Percentiles rank a stretch among this genome's conserved stretches.
Evolutionary conservation across 1,140 invertebrate species (phyloP).

Genomic region (Lucilia cuprina): DNA sequence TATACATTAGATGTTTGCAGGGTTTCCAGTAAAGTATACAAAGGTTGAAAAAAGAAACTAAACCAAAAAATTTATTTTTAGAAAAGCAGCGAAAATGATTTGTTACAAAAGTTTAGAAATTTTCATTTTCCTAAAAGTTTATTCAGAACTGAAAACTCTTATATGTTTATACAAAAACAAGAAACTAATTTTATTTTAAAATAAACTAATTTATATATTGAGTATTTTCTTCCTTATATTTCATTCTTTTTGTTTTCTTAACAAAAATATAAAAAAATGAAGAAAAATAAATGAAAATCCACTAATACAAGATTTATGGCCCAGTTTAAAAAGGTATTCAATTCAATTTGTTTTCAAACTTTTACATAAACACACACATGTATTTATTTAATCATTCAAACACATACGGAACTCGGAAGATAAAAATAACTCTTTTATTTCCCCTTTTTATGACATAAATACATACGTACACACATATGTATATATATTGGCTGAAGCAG

Average conservation of each 20-base stretch:
- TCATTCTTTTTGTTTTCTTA: neutral
- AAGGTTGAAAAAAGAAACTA: too few relatives aligned
- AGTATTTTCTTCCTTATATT: neutral
- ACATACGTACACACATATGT: too few relatives aligned
- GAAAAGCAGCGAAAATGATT: too few relatives aligned
- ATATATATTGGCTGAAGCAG: neutral
- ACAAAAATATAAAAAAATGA: neutral
- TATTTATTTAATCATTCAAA: neutral
- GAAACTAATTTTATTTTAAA: neutral
- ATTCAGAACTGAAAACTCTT: neutral
- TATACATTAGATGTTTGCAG: neutral
- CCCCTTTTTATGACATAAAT: neutral
- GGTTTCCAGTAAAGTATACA: neutral
- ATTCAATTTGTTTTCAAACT: conserved; percentile 28
- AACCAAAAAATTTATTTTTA: too few relatives aligned
- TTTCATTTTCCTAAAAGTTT: too few relatives aligned
- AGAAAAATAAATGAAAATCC: neutral
- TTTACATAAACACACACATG: neutral
- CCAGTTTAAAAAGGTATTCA: conserved; percentile 29
- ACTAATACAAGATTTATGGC: conserved; percentile 31
- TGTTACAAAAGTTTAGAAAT: too few relatives aligned
- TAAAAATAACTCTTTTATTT: conserved; percentile 30
- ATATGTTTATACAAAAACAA: neutral
- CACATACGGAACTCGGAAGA: neutral
- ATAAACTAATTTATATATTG: neutral